Conservation (phyloP, 2,888 invertebrate genomes). For the Himalopsyche kuldschensis region DNA sequence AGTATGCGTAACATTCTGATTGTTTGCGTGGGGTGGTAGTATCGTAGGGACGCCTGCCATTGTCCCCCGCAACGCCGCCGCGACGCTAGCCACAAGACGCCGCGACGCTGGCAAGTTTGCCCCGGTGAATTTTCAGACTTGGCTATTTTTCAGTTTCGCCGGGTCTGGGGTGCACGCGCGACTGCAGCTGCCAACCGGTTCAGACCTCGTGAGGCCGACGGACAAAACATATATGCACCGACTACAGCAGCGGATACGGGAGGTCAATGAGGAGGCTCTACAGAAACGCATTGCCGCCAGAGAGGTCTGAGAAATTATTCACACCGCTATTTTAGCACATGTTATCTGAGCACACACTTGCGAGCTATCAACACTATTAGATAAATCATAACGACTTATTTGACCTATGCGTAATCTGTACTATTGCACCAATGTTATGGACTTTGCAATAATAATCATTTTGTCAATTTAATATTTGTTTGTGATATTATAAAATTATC, state of each 20-base stretch:
- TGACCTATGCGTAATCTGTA: too few relatives aligned
- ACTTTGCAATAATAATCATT: too few relatives aligned
- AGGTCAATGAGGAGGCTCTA: slow-evolving; percentile 66
- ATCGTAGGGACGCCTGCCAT: background rate
- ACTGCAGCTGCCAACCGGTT: background rate
- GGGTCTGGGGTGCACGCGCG: background rate
- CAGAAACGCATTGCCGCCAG: slow-evolving; percentile 64
- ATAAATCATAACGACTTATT: too few relatives aligned
- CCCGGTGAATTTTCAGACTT: background rate
- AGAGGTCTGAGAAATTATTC: slow-evolving; percentile 52
- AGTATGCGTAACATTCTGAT: background rate
- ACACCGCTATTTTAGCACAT: background rate
- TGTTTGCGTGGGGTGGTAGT: background rate
- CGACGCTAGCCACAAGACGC: background rate
- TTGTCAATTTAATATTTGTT: too few relatives aligned
- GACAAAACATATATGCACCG: slow-evolving; percentile 58
- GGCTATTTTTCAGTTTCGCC: background rate
- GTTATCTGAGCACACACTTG: background rate
- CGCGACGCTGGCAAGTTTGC: background rate
- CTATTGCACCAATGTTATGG: too few relatives aligned
- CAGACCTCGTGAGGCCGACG: background rate
- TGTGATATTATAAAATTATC: too few relatives aligned
- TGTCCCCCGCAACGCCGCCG: background rate
- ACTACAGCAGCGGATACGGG: slow-evolving; percentile 64
- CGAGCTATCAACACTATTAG: too few relatives aligned